Conservation (phyloP, 1,140 invertebrate genomes). For the Lordiphosa mommai region DNA sequence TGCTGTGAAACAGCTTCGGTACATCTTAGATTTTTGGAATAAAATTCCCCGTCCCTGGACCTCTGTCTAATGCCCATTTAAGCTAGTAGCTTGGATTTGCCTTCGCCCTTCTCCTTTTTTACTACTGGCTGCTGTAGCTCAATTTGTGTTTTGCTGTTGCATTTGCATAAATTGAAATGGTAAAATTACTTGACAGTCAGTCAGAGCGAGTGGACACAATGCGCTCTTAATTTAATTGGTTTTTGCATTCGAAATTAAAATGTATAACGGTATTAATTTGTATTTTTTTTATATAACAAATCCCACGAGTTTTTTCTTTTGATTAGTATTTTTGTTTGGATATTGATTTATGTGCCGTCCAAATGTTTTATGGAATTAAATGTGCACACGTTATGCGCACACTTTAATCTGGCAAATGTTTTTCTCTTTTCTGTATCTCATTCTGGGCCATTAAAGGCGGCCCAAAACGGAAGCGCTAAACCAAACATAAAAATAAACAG, state of each 20-base stretch:
- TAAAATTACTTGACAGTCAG: conserved; percentile 23
- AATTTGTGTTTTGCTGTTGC: conserved; percentile 40
- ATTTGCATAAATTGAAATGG: conserved; percentile 71
- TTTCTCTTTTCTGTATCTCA: conserved; percentile 47
- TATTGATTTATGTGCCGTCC: conserved; percentile 59
- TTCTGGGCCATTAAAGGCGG: conserved; percentile 60
- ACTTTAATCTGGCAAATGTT: conserved; percentile 41
- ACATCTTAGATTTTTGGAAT: no score
- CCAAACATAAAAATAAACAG: conserved; percentile 77
- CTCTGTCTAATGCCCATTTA: conserved; percentile 62
- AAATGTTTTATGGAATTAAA: conserved; percentile 19
- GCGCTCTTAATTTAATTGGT: conserved; percentile 53
- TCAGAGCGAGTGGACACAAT: conserved; percentile 25
- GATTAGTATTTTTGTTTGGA: conserved; percentile 57
- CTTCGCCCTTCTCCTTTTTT: neutral
- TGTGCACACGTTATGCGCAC: conserved; percentile 17
- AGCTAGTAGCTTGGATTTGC: conserved; percentile 37
- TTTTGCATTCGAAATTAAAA: conserved; percentile 50
- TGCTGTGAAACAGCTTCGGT: no score
- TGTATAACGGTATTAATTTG: conserved; percentile 21
- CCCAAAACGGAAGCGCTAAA: conserved; percentile 65
- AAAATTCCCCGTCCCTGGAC: no score
- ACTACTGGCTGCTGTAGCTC: neutral
- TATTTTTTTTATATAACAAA: conserved; percentile 26
- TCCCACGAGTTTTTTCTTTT: conserved; percentile 40